These are phyloP conservation scores for Urocynchramus pylzowi DNA, from an alignment of 2,113 vertebrate genomes.

Conservation along the genomic window DNA sequence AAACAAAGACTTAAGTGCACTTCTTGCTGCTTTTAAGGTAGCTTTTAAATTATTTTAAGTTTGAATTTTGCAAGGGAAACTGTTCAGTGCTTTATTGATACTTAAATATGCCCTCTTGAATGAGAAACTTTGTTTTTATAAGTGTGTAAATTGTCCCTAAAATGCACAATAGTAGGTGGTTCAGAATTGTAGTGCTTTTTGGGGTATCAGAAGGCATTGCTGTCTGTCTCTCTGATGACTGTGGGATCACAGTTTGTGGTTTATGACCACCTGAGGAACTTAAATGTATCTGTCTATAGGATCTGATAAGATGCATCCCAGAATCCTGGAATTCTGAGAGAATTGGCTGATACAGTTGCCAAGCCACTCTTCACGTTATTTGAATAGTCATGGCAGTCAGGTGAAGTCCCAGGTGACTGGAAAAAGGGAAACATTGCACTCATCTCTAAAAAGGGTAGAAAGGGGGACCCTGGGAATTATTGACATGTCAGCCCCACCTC, in stretches of 20 bases:
- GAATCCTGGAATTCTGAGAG: neutral
- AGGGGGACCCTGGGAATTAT: neutral
- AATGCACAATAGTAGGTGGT: neutral
- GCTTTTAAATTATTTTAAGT: neutral
- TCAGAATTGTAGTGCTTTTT: neutral
- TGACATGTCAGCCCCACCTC: neutral
- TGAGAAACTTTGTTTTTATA: neutral
- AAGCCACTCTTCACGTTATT: neutral
- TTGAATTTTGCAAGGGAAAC: neutral
- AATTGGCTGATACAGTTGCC: neutral
- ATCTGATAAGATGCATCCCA: neutral
- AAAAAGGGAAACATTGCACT: neutral
- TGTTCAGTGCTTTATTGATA: neutral
- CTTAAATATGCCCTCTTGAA: neutral
- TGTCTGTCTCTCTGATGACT: rapidly evolving
- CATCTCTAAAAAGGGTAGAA: neutral
- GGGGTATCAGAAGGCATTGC: neutral
- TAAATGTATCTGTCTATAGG: neutral
- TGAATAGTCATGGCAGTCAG: neutral
- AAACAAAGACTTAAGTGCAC: neutral
- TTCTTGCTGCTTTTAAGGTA: neutral
- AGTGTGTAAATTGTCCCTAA: neutral
- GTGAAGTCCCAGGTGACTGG: neutral
- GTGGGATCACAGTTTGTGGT: no score
- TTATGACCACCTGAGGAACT: neutral